These are phyloP conservation scores for Euwallacea fornicatus DNA, from an alignment of 1,140 invertebrate species.

Conservation along the genomic window DNA sequence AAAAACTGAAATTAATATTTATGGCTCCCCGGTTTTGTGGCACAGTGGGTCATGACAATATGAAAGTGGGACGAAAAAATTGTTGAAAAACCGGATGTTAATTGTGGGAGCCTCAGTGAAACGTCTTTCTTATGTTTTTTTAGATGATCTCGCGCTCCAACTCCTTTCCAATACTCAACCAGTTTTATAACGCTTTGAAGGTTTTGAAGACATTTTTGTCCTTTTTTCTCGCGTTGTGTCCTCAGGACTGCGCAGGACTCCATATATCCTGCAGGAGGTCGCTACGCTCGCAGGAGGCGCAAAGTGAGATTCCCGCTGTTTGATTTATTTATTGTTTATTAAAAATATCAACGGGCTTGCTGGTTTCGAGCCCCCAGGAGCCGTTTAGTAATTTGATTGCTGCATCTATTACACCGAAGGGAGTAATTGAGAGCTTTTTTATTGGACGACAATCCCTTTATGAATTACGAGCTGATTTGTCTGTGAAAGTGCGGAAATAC, in stretches of 20 bases:
- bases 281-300: constrained; percentile 15
- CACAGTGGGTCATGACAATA: background rate
- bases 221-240: no score
- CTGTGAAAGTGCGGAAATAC: background rate
- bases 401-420: constrained; percentile 25
- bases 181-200: no score
- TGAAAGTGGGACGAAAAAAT: no score
- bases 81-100: no score
- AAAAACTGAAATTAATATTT: constrained; percentile 45
- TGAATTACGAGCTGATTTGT: background rate
- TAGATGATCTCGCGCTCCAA: no score
- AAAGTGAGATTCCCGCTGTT: constrained; percentile 35
- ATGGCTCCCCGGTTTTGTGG: constrained; percentile 19
- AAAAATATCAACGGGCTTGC: constrained; percentile 37
- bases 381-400: constrained; percentile 34
- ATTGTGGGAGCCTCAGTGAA: no score
- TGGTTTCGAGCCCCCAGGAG: constrained; percentile 18
- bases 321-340: constrained; percentile 49
- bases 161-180: no score
- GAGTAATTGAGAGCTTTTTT: constrained; percentile 33
- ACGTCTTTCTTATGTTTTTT: no score
- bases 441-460: background rate
- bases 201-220: no score
- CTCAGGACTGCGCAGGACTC: no score
- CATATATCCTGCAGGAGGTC: constrained; percentile 1